Percentiles rank a stretch among this genome's conserved stretches.
Evolutionary conservation across 2,888 invertebrate species (phyloP).

Genomic region (Macrosiphum euphorbiae): DNA sequence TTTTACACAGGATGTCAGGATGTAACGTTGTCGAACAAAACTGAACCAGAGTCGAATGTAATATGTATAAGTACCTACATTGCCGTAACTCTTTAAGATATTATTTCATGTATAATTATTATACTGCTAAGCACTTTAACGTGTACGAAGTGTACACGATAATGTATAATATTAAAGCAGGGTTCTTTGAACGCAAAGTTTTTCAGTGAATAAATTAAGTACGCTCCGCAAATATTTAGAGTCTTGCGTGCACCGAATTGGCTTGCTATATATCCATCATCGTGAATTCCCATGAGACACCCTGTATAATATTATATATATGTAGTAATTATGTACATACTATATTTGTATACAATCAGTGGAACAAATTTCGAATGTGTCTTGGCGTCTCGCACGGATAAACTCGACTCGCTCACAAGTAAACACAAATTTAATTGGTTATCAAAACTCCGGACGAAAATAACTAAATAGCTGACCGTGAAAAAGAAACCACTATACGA

Average conservation of each 20-base stretch:
- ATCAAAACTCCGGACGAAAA: slow-evolving; percentile 16
- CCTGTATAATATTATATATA: slow-evolving; percentile 27
- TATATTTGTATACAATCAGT: not conserved
- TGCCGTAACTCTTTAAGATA: not conserved
- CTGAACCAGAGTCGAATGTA: not conserved
- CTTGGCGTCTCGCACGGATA: slow-evolving; percentile 61
- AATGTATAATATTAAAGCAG: not conserved
- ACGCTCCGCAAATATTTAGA: not conserved
- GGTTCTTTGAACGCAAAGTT: slow-evolving; percentile 29
- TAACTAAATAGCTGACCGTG: slow-evolving; percentile 52
- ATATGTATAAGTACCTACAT: no score
- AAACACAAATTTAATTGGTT: slow-evolving; percentile 63
- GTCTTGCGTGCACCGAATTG: not conserved
- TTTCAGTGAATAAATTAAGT: slow-evolving; percentile 39
- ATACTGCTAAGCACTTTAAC: no score
- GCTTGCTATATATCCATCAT: not conserved
- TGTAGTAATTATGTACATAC: no score
- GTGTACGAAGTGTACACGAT: not conserved
- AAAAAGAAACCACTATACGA: slow-evolving; percentile 45
- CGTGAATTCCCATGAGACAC: slow-evolving; percentile 47
- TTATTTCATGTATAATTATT: not conserved
- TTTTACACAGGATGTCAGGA: slow-evolving; percentile 55
- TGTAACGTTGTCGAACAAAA: not conserved
- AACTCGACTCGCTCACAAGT: slow-evolving; percentile 8
- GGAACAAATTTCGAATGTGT: slow-evolving; percentile 56